Conservation (phyloP, 1,140 invertebrate genomes). For the Lysiphlebus fabarum region DNA sequence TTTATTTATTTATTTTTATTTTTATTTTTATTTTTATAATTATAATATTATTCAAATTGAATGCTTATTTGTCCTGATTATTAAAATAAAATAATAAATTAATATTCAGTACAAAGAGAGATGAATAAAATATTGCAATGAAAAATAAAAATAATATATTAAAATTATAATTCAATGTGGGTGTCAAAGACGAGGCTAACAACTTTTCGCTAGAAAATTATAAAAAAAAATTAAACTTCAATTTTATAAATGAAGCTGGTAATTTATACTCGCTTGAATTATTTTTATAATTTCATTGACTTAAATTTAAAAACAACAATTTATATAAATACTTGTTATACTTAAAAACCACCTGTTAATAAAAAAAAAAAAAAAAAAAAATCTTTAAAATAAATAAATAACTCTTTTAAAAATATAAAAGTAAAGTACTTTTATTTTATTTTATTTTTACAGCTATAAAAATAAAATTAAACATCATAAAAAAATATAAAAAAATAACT, state of each 20-base stretch:
- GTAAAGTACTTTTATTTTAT: no score
- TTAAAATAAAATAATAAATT: neutral
- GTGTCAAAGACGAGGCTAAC: conserved; percentile 5
- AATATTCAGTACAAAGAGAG: conserved; percentile 8
- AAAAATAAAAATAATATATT: neutral
- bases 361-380: no score
- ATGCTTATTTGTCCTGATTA: no score
- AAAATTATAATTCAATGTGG: conserved; percentile 5
- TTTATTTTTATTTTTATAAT: neutral
- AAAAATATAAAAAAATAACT: conserved; percentile 3
- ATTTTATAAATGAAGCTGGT: neutral
- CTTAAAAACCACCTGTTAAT: no score
- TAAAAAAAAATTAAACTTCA: neutral
- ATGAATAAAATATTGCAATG: neutral
- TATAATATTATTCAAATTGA: neutral
- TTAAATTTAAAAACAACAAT: no score
- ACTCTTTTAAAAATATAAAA: no score
- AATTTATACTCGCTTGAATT: conserved; percentile 2
- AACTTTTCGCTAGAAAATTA: conserved; percentile 1
- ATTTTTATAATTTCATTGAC: conserved; percentile 15
- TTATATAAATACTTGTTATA: no score
- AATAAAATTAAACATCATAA: neutral
- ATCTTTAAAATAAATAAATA: no score
- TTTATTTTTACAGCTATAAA: no score
- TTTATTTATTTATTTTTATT: neutral